Percentiles rank a stretch among this genome's conserved stretches.
Conservation (phyloP, 2,888 invertebrate species). For the Tachina fera region DNA sequence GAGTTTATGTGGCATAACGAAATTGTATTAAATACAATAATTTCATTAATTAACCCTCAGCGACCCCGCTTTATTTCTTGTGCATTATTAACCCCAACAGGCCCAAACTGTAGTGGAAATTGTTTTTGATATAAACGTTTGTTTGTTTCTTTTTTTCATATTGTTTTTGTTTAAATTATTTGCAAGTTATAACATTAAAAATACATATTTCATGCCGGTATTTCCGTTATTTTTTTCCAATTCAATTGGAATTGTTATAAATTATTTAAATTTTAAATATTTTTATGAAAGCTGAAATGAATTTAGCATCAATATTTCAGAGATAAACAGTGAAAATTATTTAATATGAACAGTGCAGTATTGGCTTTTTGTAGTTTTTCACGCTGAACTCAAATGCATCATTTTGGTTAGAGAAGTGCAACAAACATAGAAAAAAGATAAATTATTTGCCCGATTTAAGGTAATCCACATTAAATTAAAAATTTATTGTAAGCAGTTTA, state of each 20-base stretch:
- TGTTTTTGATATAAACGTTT: slow-evolving; percentile 15
- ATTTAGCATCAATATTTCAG: not conserved
- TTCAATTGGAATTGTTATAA: slow-evolving; percentile 3
- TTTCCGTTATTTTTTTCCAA: not conserved
- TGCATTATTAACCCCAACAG: slow-evolving; percentile 25
- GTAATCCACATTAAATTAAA: not conserved
- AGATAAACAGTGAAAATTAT: not conserved
- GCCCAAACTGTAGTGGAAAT: slow-evolving; percentile 9
- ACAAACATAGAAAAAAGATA: no score
- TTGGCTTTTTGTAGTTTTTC: no score
- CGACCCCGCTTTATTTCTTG: slow-evolving; percentile 2
- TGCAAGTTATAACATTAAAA: slow-evolving; percentile 16
- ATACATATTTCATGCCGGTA: not conserved
- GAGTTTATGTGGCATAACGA: not conserved
- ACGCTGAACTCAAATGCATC: no score
- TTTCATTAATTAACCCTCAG: slow-evolving; percentile 56
- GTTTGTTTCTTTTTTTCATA: not conserved
- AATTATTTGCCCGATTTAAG: no score
- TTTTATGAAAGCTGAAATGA: not conserved
- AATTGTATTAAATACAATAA: slow-evolving; percentile 44
- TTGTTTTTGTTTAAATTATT: slow-evolving; percentile 24
- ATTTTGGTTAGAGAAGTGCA: no score
- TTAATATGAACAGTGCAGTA: no score
- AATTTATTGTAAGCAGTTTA: not conserved
- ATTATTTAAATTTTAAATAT: slow-evolving; percentile 4